These are phyloP conservation scores for Noctua janthina DNA, from an alignment of 2,888 invertebrate genomes.

Conservation along the genomic window DNA sequence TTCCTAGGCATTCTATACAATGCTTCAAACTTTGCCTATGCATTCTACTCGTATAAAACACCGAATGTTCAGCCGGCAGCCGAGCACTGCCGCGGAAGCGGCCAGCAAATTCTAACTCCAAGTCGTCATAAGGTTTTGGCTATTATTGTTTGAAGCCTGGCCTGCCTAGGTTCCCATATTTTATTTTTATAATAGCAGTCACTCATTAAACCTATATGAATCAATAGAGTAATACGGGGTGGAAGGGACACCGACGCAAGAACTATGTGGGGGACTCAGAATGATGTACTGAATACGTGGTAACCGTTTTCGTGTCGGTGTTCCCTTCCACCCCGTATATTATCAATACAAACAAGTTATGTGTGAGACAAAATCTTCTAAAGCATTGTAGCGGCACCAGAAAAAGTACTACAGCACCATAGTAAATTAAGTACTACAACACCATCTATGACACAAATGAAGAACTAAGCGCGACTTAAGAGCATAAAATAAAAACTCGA, in stretches of 20 bases:
- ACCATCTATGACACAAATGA: background rate
- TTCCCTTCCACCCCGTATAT: background rate
- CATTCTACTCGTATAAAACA: background rate
- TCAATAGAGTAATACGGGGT: background rate
- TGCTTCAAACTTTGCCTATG: background rate
- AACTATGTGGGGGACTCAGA: no score
- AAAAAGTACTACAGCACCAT: background rate
- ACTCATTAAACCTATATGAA: background rate
- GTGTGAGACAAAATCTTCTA: background rate
- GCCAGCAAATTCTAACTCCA: background rate
- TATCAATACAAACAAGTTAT: background rate
- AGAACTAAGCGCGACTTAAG: background rate
- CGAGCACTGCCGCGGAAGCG: background rate
- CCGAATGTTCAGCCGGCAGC: background rate
- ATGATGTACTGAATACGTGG: no score
- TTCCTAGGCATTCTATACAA: background rate
- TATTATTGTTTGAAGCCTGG: background rate
- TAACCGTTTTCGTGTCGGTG: no score
- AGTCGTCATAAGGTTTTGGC: background rate
- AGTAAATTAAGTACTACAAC: background rate
- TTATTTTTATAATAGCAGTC: background rate
- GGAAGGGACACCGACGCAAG: no score
- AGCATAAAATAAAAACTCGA: background rate
- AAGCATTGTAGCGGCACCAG: background rate
- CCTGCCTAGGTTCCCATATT: background rate